Evolutionary conservation across 2,888 invertebrate genomes (phyloP).

Genomic region (Archips crataeganus): DNA sequence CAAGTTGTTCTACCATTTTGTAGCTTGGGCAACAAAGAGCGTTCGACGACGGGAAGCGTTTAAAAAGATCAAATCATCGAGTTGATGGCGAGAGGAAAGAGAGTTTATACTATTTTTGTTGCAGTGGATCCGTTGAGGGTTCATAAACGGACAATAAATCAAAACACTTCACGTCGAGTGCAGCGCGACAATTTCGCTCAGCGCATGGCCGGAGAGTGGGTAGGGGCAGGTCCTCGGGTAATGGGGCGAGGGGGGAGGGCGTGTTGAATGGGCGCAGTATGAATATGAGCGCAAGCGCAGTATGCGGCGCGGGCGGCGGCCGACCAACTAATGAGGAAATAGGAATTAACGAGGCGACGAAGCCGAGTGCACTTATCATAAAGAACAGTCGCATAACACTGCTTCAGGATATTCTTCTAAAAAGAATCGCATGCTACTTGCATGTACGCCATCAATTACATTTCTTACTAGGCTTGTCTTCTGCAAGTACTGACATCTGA

Average conservation of each 20-base stretch:
- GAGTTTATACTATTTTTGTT: slow-evolving; percentile 64
- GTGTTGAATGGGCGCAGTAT: slow-evolving; percentile 70
- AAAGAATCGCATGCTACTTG: neutral
- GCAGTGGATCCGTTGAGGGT: slow-evolving; percentile 61
- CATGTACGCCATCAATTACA: no score
- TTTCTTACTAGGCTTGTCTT: no score
- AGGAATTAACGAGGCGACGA: slow-evolving; percentile 81
- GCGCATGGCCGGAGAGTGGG: slow-evolving; percentile 58
- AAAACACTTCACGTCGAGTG: slow-evolving; percentile 76
- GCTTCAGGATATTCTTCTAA: slow-evolving; percentile 20
- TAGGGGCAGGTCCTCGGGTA: slow-evolving; percentile 58
- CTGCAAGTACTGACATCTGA: no score
- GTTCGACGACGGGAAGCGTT: slow-evolving; percentile 16
- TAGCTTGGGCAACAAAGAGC: neutral
- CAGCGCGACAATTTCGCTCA: slow-evolving; percentile 72
- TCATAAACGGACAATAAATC: slow-evolving; percentile 82
- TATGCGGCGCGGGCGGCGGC: slow-evolving; percentile 54
- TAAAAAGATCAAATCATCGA: slow-evolving; percentile 46
- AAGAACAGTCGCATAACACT: slow-evolving; percentile 37
- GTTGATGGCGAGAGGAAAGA: slow-evolving; percentile 48
- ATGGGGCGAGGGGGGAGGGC: slow-evolving; percentile 49
- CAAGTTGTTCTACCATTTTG: neutral
- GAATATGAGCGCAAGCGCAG: slow-evolving; percentile 50
- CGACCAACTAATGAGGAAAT: slow-evolving; percentile 81
- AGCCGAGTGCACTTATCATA: slow-evolving; percentile 67